Conservation (phyloP, 2,888 invertebrate species). For the Ischnus inquisitorius region DNA sequence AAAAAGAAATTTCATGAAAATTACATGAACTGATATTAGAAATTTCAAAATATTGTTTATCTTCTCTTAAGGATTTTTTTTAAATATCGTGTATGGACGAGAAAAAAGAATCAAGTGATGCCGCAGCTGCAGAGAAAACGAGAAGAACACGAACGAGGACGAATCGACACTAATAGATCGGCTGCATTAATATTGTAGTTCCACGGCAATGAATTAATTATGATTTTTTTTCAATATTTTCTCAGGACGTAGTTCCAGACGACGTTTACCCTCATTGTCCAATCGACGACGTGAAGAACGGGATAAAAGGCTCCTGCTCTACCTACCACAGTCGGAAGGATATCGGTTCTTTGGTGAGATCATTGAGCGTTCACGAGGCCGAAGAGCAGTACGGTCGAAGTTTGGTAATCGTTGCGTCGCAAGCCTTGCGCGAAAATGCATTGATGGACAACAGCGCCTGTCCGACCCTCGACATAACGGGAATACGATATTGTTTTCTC, state of each 20-base stretch:
- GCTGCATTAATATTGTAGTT: too few relatives aligned
- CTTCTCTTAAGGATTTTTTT: too few relatives aligned
- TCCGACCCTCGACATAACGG: slow-evolving; percentile 86
- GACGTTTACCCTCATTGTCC: slow-evolving; percentile 88
- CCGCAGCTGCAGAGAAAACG: too few relatives aligned
- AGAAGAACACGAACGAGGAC: too few relatives aligned
- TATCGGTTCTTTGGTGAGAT: slow-evolving; percentile 85
- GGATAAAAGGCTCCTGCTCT: slow-evolving; percentile 89
- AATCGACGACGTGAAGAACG: slow-evolving; percentile 85
- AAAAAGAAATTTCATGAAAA: too few relatives aligned
- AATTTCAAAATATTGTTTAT: too few relatives aligned
- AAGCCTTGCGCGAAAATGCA: slow-evolving; percentile 87
- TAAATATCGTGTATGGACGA: too few relatives aligned
- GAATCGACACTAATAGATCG: too few relatives aligned
- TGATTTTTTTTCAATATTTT: slow-evolving; percentile 57
- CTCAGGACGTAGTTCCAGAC: slow-evolving; percentile 85
- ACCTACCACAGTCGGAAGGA: slow-evolving; percentile 87
- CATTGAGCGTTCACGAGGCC: slow-evolving; percentile 85
- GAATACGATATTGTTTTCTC: slow-evolving; percentile 90
- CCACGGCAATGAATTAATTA: not conserved
- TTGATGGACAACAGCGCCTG: slow-evolving; percentile 87
- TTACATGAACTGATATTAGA: too few relatives aligned
- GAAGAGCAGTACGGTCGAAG: slow-evolving; percentile 87
- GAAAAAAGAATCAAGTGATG: too few relatives aligned
- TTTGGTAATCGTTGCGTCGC: slow-evolving; percentile 91